Conservation (phyloP, 2,888 invertebrate genomes). For the Synanthedon vespiformis region DNA sequence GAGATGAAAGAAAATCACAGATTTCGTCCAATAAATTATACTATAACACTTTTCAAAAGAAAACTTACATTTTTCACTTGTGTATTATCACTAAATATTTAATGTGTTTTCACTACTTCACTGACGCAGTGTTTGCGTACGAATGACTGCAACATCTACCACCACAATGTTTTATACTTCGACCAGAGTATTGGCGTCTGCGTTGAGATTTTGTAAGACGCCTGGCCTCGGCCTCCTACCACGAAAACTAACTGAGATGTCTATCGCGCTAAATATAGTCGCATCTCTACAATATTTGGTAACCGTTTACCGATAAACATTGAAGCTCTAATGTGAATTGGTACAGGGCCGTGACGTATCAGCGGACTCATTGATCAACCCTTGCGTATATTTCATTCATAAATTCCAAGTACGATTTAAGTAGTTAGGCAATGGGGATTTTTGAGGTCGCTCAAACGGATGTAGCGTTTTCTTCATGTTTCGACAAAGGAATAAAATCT, state of each 20-base stretch:
- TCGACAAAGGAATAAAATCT: not conserved
- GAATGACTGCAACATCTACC: conserved; percentile 59
- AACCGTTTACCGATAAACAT: conserved; percentile 2
- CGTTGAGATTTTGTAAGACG: conserved; percentile 64
- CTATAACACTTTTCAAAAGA: not conserved
- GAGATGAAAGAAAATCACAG: too few relatives aligned
- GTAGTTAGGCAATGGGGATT: conserved; percentile 52
- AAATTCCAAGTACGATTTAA: conserved; percentile 32
- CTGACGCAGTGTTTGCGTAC: conserved; percentile 57
- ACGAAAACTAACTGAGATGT: conserved; percentile 18
- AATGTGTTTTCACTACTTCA: conserved; percentile 44
- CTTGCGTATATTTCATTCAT: conserved; percentile 50
- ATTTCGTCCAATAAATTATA: not conserved
- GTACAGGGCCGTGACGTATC: conserved; percentile 49
- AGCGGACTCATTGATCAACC: conserved; percentile 57
- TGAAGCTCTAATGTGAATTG: conserved; percentile 12
- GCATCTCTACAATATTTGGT: conserved; percentile 8
- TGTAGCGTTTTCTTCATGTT: conserved; percentile 18
- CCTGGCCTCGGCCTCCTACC: conserved; percentile 46
- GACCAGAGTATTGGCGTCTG: conserved; percentile 60
- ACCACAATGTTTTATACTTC: conserved; percentile 62
- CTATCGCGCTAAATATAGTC: conserved; percentile 11
- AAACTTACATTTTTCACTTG: conserved; percentile 51
- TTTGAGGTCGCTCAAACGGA: conserved; percentile 53
- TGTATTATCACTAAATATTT: conserved; percentile 9